Evolutionary conservation across 1,140 invertebrate genomes (phyloP).

Genomic region (Cotesia glomerata): DNA sequence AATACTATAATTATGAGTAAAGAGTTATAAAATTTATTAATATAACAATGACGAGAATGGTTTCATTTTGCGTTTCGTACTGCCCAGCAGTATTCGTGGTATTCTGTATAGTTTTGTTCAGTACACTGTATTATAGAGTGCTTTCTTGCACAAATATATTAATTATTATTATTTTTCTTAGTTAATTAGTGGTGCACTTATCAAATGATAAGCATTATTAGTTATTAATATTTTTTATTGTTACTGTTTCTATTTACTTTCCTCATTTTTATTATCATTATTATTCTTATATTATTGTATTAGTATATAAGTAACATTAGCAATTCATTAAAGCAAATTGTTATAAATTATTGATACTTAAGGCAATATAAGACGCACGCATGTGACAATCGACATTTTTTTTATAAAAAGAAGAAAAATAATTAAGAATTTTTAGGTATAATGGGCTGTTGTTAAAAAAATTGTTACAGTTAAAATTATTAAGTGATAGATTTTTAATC

Average conservation of each 20-base stretch:
- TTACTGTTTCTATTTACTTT: conserved; percentile 21
- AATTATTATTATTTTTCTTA: conserved; percentile 11
- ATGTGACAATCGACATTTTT: neutral
- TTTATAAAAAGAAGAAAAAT: neutral
- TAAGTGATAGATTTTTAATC: no score
- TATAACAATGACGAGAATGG: no score
- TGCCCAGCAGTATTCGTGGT: conserved; percentile 37
- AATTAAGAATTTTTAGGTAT: neutral
- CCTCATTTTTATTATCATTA: conserved; percentile 15
- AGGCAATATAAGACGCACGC: neutral
- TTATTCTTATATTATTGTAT: neutral
- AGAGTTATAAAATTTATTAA: no score
- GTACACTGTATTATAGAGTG: conserved; percentile 34
- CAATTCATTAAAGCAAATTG: neutral
- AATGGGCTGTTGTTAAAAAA: neutral
- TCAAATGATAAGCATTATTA: conserved; percentile 3
- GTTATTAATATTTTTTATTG: conserved; percentile 27
- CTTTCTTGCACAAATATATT: conserved; percentile 9
- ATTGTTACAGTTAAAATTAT: neutral
- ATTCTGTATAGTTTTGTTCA: conserved; percentile 35
- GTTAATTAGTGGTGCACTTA: neutral
- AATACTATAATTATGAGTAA: no score
- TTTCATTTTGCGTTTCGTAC: conserved; percentile 32
- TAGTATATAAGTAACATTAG: neutral
- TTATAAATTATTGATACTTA: conserved; percentile 1